Conservation (phyloP, 2,797 vertebrate species). For the Gymnothorax reevesii region DNA sequence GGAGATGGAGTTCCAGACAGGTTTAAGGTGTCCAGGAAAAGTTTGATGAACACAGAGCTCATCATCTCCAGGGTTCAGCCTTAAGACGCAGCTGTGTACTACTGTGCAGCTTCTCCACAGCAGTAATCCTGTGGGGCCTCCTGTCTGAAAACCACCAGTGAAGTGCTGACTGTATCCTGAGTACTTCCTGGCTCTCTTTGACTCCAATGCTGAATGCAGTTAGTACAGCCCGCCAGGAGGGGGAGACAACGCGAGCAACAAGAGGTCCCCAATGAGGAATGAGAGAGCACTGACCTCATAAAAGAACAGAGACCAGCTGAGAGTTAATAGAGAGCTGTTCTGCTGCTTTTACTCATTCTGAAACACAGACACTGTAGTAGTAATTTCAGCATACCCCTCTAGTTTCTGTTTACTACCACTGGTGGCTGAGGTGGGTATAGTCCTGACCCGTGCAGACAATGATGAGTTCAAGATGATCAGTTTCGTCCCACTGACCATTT, state of each 20-base stretch:
- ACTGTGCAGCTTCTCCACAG: constrained; percentile 34
- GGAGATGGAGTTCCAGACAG: constrained; percentile 1
- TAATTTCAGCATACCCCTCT: too few relatives aligned
- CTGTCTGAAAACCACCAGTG: constrained; percentile 25
- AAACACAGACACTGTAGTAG: background rate
- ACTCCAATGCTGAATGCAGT: background rate
- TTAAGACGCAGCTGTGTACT: constrained; percentile 30
- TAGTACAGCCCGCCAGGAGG: background rate
- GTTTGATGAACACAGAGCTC: constrained; percentile 4
- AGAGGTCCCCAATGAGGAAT: background rate
- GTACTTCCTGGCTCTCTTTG: too few relatives aligned
- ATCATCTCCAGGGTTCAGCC: constrained; percentile 6
- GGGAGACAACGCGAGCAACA: background rate
- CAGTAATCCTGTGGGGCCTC: constrained; percentile 1
- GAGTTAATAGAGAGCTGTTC: background rate
- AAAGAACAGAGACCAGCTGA: background rate
- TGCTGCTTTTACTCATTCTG: background rate
- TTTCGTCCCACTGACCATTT: too few relatives aligned
- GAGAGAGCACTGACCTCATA: background rate
- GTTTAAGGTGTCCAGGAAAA: constrained; percentile 32
- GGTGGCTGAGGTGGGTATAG: too few relatives aligned
- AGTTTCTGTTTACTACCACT: too few relatives aligned
- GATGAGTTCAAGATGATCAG: too few relatives aligned
- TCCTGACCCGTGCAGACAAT: too few relatives aligned
- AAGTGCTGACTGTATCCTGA: background rate